Base-by-base conservation (phyloP, 2,888 invertebrate species). In the Hirtodrosophila cameraria region DNA sequence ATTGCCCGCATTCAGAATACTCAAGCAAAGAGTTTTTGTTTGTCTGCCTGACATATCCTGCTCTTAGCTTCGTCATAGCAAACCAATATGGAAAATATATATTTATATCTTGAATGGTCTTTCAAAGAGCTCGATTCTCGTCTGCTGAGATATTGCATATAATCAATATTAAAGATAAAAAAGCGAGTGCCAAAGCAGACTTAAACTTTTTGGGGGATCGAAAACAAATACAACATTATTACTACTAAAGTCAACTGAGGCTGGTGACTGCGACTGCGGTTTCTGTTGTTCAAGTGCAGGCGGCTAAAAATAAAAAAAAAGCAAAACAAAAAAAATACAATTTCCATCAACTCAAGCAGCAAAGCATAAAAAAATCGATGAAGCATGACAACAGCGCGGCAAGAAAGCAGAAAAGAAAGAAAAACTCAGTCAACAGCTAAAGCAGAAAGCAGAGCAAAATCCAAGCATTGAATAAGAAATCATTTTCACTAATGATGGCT, bases 401-500 rank as follows among this genome's bases (percentile, higher is more conserved):
- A 58, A 72, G 45, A 60, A 55, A 67, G 25, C 38, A 52, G 48
- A 25, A 61, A 43, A 30, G 57, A 39, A 54, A 50, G n/a, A n/a
- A 45, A 58, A 55, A 66, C 31, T 69, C 38, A 57, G 55, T 28
- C 42, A 66, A 28, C 43, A 66, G 42, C 38, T 25, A 33, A 28
- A 38, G 33, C 61, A 46, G 11, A 72, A 50, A 49, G 41, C 53
- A 35, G 39, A 53, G 54, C 33, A 39, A 49, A 46, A 18, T n/a
- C 50, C 67, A 54, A 73, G 55, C 65, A 61, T 67, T 78, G 78
- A 82, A 82, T 66, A 75, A 78, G 72, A 78, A 78, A 82, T 78
- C 82, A 82, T 82, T 82, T 75, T 65, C 73, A 71, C 78, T 78
- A 78, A 79, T 83, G 78, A 78, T 75, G 83, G 54, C 58, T 52